phyloP scores from a whole-genome alignment of 2,113 vertebrate genomes.

The Aepyceros melampus region DNA sequence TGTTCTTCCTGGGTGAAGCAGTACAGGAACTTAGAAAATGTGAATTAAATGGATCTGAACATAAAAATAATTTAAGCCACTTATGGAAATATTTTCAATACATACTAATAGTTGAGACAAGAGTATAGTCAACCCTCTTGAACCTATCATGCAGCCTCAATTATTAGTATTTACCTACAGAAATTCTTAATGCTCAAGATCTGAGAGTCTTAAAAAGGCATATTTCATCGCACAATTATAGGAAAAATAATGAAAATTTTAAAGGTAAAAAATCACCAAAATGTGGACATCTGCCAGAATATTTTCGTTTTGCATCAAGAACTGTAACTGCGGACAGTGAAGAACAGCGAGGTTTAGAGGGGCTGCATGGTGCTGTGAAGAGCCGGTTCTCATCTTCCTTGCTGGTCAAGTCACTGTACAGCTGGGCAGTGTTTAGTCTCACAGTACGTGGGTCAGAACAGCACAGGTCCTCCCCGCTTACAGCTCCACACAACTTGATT shows the following conservation, averaged over 20 bases:
- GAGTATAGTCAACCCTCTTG: neutral
- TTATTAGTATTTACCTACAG: slow-evolving; percentile 6
- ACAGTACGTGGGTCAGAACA: neutral
- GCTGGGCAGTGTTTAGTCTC: slow-evolving; percentile 10
- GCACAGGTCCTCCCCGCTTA: slow-evolving; percentile 3
- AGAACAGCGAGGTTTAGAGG: neutral
- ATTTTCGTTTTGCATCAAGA: neutral
- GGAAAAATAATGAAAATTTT: neutral
- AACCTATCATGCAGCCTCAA: neutral
- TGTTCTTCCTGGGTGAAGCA: neutral
- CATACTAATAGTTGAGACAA: neutral
- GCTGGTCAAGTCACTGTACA: neutral
- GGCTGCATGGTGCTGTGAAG: rapidly evolving
- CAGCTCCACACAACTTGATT: slow-evolving; percentile 63
- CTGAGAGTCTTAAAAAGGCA: neutral
- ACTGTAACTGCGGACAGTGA: neutral
- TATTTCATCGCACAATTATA: neutral
- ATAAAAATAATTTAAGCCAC: neutral
- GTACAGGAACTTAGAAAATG: neutral
- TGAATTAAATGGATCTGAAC: neutral
- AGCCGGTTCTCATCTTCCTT: neutral
- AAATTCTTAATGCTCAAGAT: slow-evolving; percentile 16
- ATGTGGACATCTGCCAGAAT: neutral
- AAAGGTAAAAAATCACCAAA: neutral
- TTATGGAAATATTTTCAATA: slow-evolving; percentile 10